Base-by-base conservation (phyloP, 1,140 invertebrate species). In the Heliconius nattereri region DNA sequence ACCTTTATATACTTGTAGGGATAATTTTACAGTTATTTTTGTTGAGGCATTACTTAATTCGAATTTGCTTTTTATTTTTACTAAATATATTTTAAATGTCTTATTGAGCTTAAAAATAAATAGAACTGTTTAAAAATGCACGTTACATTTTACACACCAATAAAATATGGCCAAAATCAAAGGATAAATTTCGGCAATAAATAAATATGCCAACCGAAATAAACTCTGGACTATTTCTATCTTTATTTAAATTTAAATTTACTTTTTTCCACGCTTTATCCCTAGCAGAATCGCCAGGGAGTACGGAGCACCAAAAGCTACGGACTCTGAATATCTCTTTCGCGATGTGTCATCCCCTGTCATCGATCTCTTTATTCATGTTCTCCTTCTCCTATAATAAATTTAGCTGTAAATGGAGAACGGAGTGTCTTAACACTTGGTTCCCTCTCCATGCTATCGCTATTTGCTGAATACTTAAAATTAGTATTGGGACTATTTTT, bases 121-220 rank as follows among this genome's bases (percentile, higher is more conserved):
- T 45, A 45, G 40, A 45, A 45, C 16, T 16, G 5, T 45, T 16
- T 45, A 45, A 45, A 45, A 16, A 45, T 45, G 13, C 13, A 45
- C 13, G 16, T 45, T 16, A 45, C 13, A 45, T 16, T 16, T 16
- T 16, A 45, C 40, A 45, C 40, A n/a, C 6, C 20, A 54, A 54
- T 54, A 54, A 54, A 20, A 54, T 19, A 54, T 54, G 20, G 52
- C 52, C 52, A 54, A 54, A 19, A n/a, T 54, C 52, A n/a, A 19
- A 54, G 52, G 7, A 19, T 54, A 54, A 54, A 54, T 20, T n/a
- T 54, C 52, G 8, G 52, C 52, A 20, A 54, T n/a, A n/a, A 54
- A 54, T 54, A 54, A 54, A 54, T 54, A 54, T 54, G 52, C 20
- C 52, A 54, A 54, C 52, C 52, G 52, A 54, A 54, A 54, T n/a